A percentile compares a stretch with the other conserved stretches of the same genome.
phyloP scores from a whole-genome alignment of 2,888 invertebrate genomes.

The Hirtodrosophila confusa region DNA sequence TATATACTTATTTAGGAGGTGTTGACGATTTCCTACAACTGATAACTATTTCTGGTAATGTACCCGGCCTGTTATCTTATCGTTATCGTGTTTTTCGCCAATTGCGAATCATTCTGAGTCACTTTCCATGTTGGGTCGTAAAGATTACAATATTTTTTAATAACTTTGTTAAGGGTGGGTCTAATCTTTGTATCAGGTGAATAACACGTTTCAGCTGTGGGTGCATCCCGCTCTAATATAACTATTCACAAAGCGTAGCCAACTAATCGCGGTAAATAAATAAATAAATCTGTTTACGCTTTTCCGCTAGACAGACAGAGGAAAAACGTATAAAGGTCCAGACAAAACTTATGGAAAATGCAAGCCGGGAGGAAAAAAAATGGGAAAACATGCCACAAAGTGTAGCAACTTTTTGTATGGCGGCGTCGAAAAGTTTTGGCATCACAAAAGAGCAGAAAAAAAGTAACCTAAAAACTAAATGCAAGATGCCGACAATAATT shows the following conservation, averaged over 20 bases:
- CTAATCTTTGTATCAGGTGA: slow-evolving; percentile 39
- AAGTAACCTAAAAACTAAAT: slow-evolving; percentile 35
- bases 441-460: slow-evolving; percentile 37
- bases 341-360: slow-evolving; percentile 32
- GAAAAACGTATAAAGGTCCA: slow-evolving; percentile 28
- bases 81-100: slow-evolving; percentile 12
- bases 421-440: slow-evolving; percentile 51
- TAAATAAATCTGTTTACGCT: slow-evolving; percentile 57
- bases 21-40: slow-evolving; percentile 19
- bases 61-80: slow-evolving; percentile 54
- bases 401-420: slow-evolving; percentile 44
- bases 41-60: slow-evolving; percentile 25
- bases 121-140: slow-evolving; percentile 30
- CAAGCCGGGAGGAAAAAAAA: slow-evolving; percentile 12
- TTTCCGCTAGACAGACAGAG: slow-evolving; percentile 6
- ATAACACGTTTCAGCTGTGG: slow-evolving; percentile 26
- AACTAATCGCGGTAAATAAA: slow-evolving; percentile 53
- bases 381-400: slow-evolving; percentile 56
- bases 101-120: slow-evolving; percentile 35
- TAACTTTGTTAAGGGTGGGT: slow-evolving; percentile 8
- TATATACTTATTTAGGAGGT: slow-evolving; percentile 48
- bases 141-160: slow-evolving; percentile 18
- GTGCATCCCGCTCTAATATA: slow-evolving; percentile 30
- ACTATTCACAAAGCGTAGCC: slow-evolving; percentile 21
- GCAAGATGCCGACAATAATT: slow-evolving; percentile 70